phyloP scores from a whole-genome alignment of 35 echinoderm and acorn worm species.

The Lytechinus variegatus region DNA sequence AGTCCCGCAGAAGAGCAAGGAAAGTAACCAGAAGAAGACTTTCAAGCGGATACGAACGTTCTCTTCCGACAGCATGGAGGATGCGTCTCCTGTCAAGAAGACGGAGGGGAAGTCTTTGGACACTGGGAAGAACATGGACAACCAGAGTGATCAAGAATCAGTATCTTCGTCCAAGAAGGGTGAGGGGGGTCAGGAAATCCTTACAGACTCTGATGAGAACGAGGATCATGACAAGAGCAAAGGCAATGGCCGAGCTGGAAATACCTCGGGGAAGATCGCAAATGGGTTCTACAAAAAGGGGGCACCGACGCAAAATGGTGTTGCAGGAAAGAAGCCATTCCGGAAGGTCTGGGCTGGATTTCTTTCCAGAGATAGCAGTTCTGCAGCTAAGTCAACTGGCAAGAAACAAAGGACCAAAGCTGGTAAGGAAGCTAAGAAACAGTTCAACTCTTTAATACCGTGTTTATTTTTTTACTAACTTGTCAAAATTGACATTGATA shows the following conservation, averaged over 20 bases:
- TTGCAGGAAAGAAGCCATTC: neutral
- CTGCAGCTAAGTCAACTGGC: neutral
- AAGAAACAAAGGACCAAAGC: neutral
- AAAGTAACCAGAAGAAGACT: neutral
- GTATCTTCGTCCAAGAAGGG: neutral
- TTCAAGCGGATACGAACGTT: constrained; percentile 26
- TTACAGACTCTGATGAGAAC: constrained; percentile 22
- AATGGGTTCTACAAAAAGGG: neutral
- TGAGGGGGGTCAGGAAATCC: constrained; percentile 20
- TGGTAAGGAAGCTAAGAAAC: neutral
- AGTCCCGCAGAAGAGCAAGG: neutral
- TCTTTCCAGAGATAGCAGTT: neutral
- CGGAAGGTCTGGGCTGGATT: neutral
- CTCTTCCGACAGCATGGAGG: constrained; percentile 24
- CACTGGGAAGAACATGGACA: neutral
- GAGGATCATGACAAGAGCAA: constrained; percentile 60
- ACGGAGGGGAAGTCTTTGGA: neutral
- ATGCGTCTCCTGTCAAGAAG: neutral
- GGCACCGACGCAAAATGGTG: neutral
- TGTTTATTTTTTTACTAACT: no score
- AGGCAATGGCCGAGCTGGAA: constrained; percentile 31
- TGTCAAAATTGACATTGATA: no score
- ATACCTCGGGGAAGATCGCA: neutral
- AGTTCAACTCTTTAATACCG: no score
- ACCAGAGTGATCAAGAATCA: neutral